These are phyloP conservation scores for Micromesistius poutassou DNA, from an alignment of 2,797 vertebrate genomes.

Conservation along the genomic window DNA sequence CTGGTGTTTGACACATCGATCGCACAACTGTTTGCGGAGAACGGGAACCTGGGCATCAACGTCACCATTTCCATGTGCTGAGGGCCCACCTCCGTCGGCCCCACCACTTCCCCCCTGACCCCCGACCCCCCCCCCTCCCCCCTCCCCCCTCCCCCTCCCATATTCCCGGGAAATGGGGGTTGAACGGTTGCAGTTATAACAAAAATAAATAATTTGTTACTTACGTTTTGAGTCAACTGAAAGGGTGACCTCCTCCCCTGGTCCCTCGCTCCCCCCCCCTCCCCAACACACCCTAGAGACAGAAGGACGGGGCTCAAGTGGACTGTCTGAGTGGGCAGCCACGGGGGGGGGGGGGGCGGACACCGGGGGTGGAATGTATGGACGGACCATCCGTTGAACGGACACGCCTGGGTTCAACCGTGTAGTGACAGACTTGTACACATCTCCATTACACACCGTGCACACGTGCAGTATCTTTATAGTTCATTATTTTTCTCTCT, in stretches of 20 bases:
- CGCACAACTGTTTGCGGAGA: slow-evolving; percentile 92
- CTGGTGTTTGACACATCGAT: slow-evolving; percentile 94
- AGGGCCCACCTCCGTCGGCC: slow-evolving; percentile 38
- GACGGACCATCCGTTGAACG: slow-evolving; percentile 32
- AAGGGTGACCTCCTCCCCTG: slow-evolving; percentile 28
- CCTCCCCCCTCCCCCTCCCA: background rate
- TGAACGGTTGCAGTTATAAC: background rate
- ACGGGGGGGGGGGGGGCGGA: too few relatives aligned
- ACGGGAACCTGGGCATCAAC: slow-evolving; percentile 93
- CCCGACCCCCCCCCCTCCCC: background rate
- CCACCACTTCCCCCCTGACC: background rate
- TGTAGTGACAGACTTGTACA: slow-evolving; percentile 54
- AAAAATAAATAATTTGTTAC: background rate
- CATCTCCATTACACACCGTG: slow-evolving; percentile 34
- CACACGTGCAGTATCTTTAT: slow-evolving; percentile 26
- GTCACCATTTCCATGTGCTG: slow-evolving; percentile 96
- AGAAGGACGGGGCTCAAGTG: slow-evolving; percentile 40
- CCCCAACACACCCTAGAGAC: slow-evolving; percentile 44
- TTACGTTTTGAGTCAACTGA: slow-evolving; percentile 39
- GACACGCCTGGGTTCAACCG: slow-evolving; percentile 37
- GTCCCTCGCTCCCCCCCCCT: slow-evolving; percentile 9
- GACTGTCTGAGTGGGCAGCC: slow-evolving; percentile 61
- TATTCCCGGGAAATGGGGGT: background rate
- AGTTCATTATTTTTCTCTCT: slow-evolving; percentile 13
- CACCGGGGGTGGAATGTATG: slow-evolving; percentile 31